phyloP scores from a whole-genome alignment of 2,888 invertebrate species.

The Frankliniella intonsa region DNA sequence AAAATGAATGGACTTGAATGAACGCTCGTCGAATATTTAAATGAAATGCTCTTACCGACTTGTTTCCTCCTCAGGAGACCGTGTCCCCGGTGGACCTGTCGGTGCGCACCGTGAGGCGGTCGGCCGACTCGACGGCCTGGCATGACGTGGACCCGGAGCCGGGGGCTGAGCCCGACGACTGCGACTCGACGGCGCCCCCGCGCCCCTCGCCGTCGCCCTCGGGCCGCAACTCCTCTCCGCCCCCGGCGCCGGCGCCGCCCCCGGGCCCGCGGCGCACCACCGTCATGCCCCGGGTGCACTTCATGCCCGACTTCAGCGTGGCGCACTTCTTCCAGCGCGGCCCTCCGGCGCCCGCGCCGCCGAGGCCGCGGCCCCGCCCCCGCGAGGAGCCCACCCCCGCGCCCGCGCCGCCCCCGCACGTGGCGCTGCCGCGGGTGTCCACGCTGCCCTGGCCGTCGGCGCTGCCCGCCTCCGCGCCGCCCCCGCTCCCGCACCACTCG shows the following conservation, averaged over 20 bases:
- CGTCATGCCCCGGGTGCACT: constrained; percentile 68
- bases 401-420: constrained; percentile 31
- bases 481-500: neutral
- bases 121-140: constrained; percentile 79
- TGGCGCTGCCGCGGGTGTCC: neutral
- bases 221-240: constrained; percentile 36
- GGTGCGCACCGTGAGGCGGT: constrained; percentile 81
- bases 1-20: too few species aligned
- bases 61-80: constrained; percentile 48
- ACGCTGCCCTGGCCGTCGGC: neutral
- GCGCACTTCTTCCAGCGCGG: constrained; percentile 42
- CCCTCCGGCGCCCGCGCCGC: constrained; percentile 37
- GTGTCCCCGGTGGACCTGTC: constrained; percentile 83
- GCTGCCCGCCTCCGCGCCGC: neutral
- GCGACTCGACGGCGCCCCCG: constrained; percentile 25
- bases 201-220: constrained; percentile 32
- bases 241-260: constrained; percentile 35
- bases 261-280: constrained; percentile 38
- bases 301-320: constrained; percentile 66
- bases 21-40: too few species aligned
- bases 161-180: constrained; percentile 43
- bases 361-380: constrained; percentile 36
- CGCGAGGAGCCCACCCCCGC: constrained; percentile 39
- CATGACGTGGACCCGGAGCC: constrained; percentile 49
- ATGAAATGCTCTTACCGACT: too few species aligned